Base-by-base conservation (phyloP, 2,113 vertebrate genomes). In the Calidris pugnax region DNA sequence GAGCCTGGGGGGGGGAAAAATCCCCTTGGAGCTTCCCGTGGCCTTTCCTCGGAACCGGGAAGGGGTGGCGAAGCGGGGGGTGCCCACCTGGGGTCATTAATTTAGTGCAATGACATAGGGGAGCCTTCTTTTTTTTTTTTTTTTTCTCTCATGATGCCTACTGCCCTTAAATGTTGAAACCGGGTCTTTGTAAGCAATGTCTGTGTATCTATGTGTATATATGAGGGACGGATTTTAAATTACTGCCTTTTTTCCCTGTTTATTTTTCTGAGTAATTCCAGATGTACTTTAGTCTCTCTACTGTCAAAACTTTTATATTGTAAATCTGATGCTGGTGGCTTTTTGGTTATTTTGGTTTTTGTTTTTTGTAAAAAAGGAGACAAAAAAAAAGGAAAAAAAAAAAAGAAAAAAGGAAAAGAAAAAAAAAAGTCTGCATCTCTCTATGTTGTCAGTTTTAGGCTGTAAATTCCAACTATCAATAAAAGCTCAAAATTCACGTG, bases 381-480 rank as follows among this genome's bases (percentile, higher is more conserved):
- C 5, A 27, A 66, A 72, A 86, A 80, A 15, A 1, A 5, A 14
- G 13, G 6, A 6, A 24, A 27, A n/a, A 35, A 35, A 14, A 78
- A 75, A 59, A 33, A 19, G 1, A 30, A 6, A 22, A 30, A 2
- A 35, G 35, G 10, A 3, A 4, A 22, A 47, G 19, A 72, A 16
- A 41, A 84, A 47, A 60, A 88, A 23, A 84, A 75, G 10, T 79
- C 93, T 96, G 96, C 95, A 95, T 92, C 95, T 93, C 95, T 96
- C 85, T 87, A 47, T 93, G 95, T 94, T 90, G 96, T 97, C 93
- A 51, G 94, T 91, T 97, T 85, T 93, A 97, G 97, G 96, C 96
- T 97, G 97, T 97, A 97, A 96, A 93, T 97, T 93, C 92, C 94
- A 97, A 94, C 87, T 94, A 83, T 91, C 95, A 96, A 95, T 93